Percentiles rank a stretch among this genome's conserved stretches.
Conservation (phyloP, 1,140 invertebrate genomes). For the Drosophila ogumai region DNA sequence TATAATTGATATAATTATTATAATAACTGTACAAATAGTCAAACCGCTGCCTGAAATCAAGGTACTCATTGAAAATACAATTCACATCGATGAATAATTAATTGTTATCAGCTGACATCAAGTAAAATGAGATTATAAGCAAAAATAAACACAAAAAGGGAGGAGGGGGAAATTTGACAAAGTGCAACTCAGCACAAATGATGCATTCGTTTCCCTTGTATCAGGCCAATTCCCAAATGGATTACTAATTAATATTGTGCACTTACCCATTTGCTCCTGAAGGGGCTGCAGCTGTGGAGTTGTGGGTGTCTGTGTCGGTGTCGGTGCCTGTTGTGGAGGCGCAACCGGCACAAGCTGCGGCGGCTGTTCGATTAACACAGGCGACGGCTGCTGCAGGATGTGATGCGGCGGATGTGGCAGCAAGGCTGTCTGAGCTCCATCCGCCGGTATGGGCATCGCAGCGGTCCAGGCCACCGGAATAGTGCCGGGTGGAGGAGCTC, state of each 20-base stretch:
- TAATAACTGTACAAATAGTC: background rate
- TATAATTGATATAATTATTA: background rate
- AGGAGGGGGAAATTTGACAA: background rate
- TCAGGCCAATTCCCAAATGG: constrained; percentile 7
- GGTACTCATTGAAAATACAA: background rate
- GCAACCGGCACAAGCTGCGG: constrained; percentile 12
- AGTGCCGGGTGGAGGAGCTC: constrained; percentile 47
- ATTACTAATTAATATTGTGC: constrained; percentile 25
- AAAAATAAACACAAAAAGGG: background rate
- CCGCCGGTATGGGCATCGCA: constrained; percentile 21
- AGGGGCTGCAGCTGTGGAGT: constrained; percentile 18
- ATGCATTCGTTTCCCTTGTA: background rate
- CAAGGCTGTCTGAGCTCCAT: constrained; percentile 40
- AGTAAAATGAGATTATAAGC: background rate
- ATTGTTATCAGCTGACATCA: constrained; percentile 4
- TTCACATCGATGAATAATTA: constrained; percentile 2
- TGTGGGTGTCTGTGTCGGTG: constrained; percentile 27
- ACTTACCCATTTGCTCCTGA: constrained; percentile 48
- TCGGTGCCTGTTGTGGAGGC: constrained; percentile 7
- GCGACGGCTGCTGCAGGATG: constrained; percentile 59
- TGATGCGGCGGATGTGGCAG: constrained; percentile 59
- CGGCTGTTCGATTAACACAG: constrained; percentile 53
- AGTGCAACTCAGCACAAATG: constrained; percentile 10
- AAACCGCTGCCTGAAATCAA: constrained; percentile 2
- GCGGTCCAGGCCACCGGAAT: constrained; percentile 66